Percentiles rank a stretch among this genome's conserved stretches.
phyloP scores from a whole-genome alignment of 2,888 invertebrate genomes.

The Exephanes ischioxanthus region DNA sequence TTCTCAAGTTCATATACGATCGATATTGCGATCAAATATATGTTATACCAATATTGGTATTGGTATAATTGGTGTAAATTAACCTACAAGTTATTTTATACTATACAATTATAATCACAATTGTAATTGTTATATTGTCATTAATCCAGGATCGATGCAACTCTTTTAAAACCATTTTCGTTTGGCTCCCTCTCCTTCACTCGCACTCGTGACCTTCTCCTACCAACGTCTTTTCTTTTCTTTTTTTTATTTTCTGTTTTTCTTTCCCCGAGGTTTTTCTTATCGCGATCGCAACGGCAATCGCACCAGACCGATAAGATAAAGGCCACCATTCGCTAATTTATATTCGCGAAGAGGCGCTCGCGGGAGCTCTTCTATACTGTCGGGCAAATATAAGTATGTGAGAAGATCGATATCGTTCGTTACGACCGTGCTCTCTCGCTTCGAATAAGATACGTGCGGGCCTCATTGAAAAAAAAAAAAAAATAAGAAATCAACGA shows the following conservation, averaged over 20 bases:
- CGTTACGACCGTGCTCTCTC: slow-evolving; percentile 24
- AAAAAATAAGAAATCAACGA: neutral
- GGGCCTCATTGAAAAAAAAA: neutral
- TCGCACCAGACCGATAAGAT: slow-evolving; percentile 74
- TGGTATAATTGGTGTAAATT: too few relatives aligned
- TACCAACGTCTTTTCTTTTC: slow-evolving; percentile 22
- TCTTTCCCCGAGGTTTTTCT: slow-evolving; percentile 33
- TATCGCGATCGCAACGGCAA: slow-evolving; percentile 65
- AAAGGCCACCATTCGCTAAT: slow-evolving; percentile 66
- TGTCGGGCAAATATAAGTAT: slow-evolving; percentile 50
- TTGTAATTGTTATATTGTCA: neutral
- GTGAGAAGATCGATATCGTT: slow-evolving; percentile 55
- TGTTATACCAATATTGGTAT: neutral
- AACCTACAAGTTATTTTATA: too few relatives aligned
- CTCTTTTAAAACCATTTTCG: slow-evolving; percentile 18
- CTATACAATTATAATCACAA: neutral
- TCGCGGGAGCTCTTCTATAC: slow-evolving; percentile 51
- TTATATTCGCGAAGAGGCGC: slow-evolving; percentile 70
- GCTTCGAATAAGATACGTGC: slow-evolving; percentile 32
- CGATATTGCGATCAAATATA: neutral
- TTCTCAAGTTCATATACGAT: neutral
- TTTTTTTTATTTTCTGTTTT: neutral
- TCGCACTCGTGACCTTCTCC: slow-evolving; percentile 15
- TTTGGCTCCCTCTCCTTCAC: slow-evolving; percentile 26
- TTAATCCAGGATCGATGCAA: neutral